Evolutionary conservation across 1,140 invertebrate genomes (phyloP), one percentile per base, ranked within the genome.

Genomic region (Oryzaephilus surinamensis): DNA sequence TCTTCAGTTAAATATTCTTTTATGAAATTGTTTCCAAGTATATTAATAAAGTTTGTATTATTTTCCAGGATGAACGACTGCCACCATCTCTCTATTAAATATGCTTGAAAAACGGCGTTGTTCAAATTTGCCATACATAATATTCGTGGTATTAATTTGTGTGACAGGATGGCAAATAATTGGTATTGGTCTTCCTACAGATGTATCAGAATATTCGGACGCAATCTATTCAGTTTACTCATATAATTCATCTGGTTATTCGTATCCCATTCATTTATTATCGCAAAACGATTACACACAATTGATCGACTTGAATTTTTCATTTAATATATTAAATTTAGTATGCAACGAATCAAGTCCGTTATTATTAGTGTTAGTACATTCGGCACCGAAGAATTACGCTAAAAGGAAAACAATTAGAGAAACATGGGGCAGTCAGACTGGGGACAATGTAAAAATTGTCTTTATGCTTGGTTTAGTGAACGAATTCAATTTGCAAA

Each of bases 391-490:
- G 0, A 45, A 46, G 7, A 79, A 86, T 56, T 63, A 62, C 15
- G 60, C 62, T 0, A 76, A 79, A 47, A 65, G 83, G 7, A 54
- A 65, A 5, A 51, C 71, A 0, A 76, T 86, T 13, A 60, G 83
- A 2, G 63, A 71, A 21, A 84, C 81, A 0, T 86, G 82, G 83
- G 82, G 71, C 3, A 56, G 56, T 39, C 49, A 3, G 4, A 60
- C 10, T 41, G 23, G 32, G 55, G 43, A 7, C 61, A 57, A 21
- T n/a, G 43, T 73, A 1, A 63, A 69, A 39, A 46, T 81, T 0
- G 62, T 84, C 7, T 89, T 89, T 56, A 60, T 89, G 6, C 43
- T 88, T 23, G 86, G 85, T 4, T 60, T 63, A 10, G 67, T 75
- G 1, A 43, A 63, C 1, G 56, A 69, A 28, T 21, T 37, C 0